phyloP scores from a whole-genome alignment of 2,888 invertebrate genomes.

The Acanthococcus lagerstroemiae region DNA sequence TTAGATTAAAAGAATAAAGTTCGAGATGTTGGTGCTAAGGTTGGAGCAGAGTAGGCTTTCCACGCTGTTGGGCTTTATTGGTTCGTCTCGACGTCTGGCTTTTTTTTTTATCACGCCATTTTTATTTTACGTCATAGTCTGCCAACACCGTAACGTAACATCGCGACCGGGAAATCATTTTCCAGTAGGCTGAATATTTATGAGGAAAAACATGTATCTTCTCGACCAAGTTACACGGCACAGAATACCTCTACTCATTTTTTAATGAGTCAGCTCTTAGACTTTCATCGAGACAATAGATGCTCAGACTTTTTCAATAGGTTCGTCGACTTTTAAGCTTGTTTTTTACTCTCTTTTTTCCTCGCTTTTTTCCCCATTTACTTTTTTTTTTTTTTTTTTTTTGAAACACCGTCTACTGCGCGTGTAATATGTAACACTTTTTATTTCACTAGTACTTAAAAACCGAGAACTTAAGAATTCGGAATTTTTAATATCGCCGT shows the following conservation, averaged over 20 bases:
- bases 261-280: constrained; percentile 30
- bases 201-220: constrained; percentile 29
- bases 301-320: constrained; percentile 30
- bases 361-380: constrained; percentile 1
- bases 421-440: constrained; percentile 30
- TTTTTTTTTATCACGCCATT: neutral
- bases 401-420: neutral
- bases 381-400: neutral
- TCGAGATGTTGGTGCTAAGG: too few relatives aligned
- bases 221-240: constrained; percentile 11
- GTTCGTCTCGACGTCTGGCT: neutral
- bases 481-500: neutral
- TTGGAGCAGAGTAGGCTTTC: too few relatives aligned
- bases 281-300: constrained; percentile 28
- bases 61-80: too few relatives aligned
- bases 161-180: constrained; percentile 25
- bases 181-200: constrained; percentile 29
- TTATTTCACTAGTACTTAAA: constrained; percentile 23
- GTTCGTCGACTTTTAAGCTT: constrained; percentile 29
- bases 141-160: constrained; percentile 12
- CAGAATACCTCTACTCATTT: constrained; percentile 29
- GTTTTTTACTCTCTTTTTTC: constrained; percentile 4
- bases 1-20: too few relatives aligned
- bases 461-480: constrained; percentile 5
- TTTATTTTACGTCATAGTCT: neutral